Base-by-base conservation (phyloP, 2,888 invertebrate species). In the Nephrocerus scutellatus region DNA sequence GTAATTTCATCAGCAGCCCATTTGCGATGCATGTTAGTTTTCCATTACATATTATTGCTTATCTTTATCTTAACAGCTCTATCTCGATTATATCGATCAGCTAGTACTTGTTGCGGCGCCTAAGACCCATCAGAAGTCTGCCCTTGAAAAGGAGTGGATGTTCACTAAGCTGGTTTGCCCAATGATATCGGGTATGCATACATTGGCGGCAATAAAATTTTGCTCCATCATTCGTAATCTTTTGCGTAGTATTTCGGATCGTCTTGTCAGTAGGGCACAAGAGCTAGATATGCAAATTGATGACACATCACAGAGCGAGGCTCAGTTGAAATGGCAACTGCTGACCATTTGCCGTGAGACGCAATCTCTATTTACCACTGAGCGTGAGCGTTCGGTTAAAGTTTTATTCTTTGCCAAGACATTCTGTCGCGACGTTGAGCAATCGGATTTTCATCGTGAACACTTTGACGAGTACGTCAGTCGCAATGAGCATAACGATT, bases 81-180 rank as follows among this genome's bases (percentile, higher is more conserved):
- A 93, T 68, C 73, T 95, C 52, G 82, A 84, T 49, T 93, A 93
- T 70, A 74, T 93, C 44, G 79, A 81, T 46, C 82, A 81, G 55
- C 86, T 90, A 82, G 84, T 90, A 5, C 70, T 78, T 46, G 77
- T 60, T 10, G 67, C 67, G 1, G 60, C 63, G 24, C 65, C 65
- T 6, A 66, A 66, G 45, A 57, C 55, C 3, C 60, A 65, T 47
- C 76, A 82, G 44, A 88, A 90, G 61, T 78, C 82, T 52, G 74
- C 82, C 14, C 73, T 93, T 43, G 86, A 89, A 62, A 82, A 84
- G 42, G 92, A 93, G 65, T 92, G 91, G 90, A 74, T 75, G 48
- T 93, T 92, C 70, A 82, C 85, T 0, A 82, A 82, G 56, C 72
- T 79, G 2, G 80, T 88, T 36, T 82, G 84, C 49, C 76, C 79